phyloP scores from a whole-genome alignment of 1,140 invertebrate genomes.

The Thrips palmi region DNA sequence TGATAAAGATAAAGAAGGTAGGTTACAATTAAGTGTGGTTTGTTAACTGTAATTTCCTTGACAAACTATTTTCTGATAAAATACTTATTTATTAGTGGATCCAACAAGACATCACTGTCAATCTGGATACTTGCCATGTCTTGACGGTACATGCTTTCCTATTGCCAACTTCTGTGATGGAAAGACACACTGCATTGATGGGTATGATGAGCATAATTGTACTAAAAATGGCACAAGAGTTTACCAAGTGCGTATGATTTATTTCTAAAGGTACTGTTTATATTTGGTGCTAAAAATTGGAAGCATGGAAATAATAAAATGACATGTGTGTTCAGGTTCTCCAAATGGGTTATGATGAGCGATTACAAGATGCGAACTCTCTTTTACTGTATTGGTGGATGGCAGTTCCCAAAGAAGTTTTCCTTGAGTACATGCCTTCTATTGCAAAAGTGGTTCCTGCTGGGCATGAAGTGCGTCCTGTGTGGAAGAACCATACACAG shows the following conservation, averaged over 20 bases:
- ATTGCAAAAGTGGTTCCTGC: constrained; percentile 22
- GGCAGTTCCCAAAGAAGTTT: constrained; percentile 20
- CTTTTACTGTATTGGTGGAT: constrained; percentile 37
- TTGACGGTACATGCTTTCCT: constrained; percentile 36
- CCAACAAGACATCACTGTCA: constrained; percentile 29
- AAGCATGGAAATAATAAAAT: no score
- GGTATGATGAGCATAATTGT: constrained; percentile 51
- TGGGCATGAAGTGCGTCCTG: constrained; percentile 18
- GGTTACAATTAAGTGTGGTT: not conserved
- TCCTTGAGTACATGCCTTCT: constrained; percentile 41
- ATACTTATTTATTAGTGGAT: constrained; percentile 8
- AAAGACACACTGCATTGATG: constrained; percentile 44
- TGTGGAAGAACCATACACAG: constrained; percentile 33
- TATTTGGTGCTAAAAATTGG: not conserved
- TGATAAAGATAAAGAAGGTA: constrained; percentile 1
- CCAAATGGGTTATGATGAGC: constrained; percentile 30
- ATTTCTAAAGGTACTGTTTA: not conserved
- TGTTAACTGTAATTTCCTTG: not conserved
- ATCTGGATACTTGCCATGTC: constrained; percentile 39
- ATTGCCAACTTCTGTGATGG: constrained; percentile 41
- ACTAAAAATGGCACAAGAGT: constrained; percentile 24
- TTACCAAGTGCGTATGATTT: constrained; percentile 25
- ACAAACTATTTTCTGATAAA: constrained; percentile 4
- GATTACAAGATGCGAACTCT: constrained; percentile 27
- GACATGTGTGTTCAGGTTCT: constrained; percentile 21